These are phyloP conservation scores for Rachycentron canadum DNA, from an alignment of 2,797 vertebrate genomes.

Conservation along the genomic window DNA sequence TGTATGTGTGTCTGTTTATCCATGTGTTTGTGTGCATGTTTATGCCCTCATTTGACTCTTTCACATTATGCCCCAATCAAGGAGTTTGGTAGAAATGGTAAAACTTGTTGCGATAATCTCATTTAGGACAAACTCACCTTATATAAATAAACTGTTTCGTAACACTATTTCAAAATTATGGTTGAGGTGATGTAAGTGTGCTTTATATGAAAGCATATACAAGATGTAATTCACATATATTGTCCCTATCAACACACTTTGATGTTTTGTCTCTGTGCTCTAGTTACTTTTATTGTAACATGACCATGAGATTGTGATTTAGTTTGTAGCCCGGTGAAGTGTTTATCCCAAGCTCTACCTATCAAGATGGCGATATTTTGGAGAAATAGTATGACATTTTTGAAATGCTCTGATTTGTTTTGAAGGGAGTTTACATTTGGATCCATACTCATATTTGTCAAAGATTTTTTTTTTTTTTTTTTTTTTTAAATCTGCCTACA, in stretches of 20 bases:
- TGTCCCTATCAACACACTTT: not conserved
- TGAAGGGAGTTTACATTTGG: not conserved
- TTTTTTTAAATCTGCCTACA: not conserved
- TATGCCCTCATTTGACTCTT: constrained; percentile 51
- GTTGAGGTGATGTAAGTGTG: not conserved
- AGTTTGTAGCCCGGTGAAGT: not conserved
- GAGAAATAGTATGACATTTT: not conserved
- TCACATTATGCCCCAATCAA: constrained; percentile 65
- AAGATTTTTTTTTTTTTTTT: too few relatives aligned
- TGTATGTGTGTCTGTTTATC: constrained; percentile 18
- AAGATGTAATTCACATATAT: not conserved
- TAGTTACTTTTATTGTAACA: constrained; percentile 23
- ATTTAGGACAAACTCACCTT: constrained; percentile 39
- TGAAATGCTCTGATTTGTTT: not conserved
- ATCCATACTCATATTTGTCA: not conserved
- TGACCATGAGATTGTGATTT: constrained; percentile 3
- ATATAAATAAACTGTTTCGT: not conserved
- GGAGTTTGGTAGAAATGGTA: constrained; percentile 45
- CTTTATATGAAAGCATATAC: not conserved
- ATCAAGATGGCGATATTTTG: not conserved
- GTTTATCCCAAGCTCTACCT: not conserved
- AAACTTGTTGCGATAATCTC: constrained; percentile 46
- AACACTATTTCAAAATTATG: not conserved
- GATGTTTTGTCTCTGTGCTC: constrained; percentile 6
- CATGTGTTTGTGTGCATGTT: constrained; percentile 28